These are phyloP conservation scores for Drosophila sp. DNA, from an alignment of 1,140 invertebrate species.

Conservation along the genomic window DNA sequence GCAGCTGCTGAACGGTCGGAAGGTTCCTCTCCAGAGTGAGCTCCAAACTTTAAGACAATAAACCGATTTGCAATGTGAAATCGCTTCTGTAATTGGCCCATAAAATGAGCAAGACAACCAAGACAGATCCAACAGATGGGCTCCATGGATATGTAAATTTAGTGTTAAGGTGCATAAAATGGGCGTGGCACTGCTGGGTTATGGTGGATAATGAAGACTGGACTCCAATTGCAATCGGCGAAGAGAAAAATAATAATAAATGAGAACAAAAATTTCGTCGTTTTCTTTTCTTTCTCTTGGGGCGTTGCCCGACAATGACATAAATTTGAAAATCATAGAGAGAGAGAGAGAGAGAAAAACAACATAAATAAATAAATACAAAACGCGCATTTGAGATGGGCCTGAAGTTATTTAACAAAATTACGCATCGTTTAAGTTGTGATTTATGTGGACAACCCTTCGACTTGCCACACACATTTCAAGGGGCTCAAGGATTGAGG, in stretches of 20 bases:
- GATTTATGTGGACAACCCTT: conserved; percentile 79
- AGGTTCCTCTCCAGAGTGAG: not conserved
- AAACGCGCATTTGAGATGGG: conserved; percentile 33
- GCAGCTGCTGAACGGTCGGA: conserved; percentile 24
- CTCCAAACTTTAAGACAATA: conserved; percentile 9
- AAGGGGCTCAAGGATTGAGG: conserved; percentile 30
- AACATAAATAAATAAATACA: conserved; percentile 72
- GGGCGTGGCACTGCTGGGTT: conserved; percentile 47
- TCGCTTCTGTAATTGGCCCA: conserved; percentile 51
- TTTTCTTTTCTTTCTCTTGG: not conserved
- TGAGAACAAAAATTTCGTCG: not conserved
- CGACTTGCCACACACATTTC: conserved; percentile 38
- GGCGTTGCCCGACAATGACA: conserved; percentile 59
- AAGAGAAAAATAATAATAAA: conserved; percentile 19
- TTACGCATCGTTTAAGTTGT: conserved; percentile 80
- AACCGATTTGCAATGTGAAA: conserved; percentile 49
- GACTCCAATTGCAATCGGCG: conserved; percentile 61
- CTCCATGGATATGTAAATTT: conserved; percentile 55
- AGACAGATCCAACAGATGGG: conserved; percentile 2
- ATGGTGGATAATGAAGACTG: conserved; percentile 32
- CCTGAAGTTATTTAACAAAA: conserved; percentile 68
- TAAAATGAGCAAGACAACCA: conserved; percentile 39
- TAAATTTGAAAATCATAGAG: conserved; percentile 39
- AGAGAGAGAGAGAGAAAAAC: conserved; percentile 21
- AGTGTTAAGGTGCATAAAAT: conserved; percentile 75